A percentile compares a stretch with the other conserved stretches of the same genome.
These are phyloP conservation scores for Sebastes fasciatus DNA, from an alignment of 2,113 vertebrate species.

Conservation along the genomic window DNA sequence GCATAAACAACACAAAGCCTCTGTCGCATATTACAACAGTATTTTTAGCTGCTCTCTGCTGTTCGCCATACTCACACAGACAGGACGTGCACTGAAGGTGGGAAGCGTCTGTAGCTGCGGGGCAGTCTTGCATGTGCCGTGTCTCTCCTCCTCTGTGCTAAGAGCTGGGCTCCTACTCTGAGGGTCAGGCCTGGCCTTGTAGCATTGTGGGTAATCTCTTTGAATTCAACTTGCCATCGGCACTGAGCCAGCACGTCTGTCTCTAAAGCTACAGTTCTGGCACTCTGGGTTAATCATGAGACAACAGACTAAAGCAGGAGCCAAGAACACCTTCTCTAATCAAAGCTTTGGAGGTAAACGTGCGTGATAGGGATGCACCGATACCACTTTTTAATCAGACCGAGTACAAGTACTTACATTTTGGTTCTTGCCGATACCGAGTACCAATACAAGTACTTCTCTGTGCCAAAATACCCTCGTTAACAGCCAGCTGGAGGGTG, in stretches of 20 bases:
- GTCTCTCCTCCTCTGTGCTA: constrained; percentile 28
- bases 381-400: too few relatives aligned
- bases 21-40: constrained; percentile 65
- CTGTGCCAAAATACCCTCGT: too few relatives aligned
- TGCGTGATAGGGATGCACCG: neutral
- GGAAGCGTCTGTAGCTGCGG: constrained; percentile 46
- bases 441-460: too few relatives aligned
- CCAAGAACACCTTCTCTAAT: neutral
- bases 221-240: constrained; percentile 48
- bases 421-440: too few relatives aligned
- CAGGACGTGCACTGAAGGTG: constrained; percentile 42
- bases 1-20: constrained; percentile 71
- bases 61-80: constrained; percentile 3
- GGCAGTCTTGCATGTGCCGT: constrained; percentile 22
- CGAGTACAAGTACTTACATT: too few relatives aligned
- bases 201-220: constrained; percentile 68
- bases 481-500: too few relatives aligned
- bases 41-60: constrained; percentile 66
- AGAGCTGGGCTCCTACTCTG: constrained; percentile 39
- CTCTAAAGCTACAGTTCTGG: constrained; percentile 53
- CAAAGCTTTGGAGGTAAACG: constrained; percentile 20
- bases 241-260: constrained; percentile 58
- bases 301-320: constrained; percentile 40
- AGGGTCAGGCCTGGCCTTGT: constrained; percentile 47
- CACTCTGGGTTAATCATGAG: constrained; percentile 61